Percentiles rank a stretch among this genome's conserved stretches.
Evolutionary conservation across 2,797 vertebrate species (phyloP).

Genomic region (Pelochelys cantorii): DNA sequence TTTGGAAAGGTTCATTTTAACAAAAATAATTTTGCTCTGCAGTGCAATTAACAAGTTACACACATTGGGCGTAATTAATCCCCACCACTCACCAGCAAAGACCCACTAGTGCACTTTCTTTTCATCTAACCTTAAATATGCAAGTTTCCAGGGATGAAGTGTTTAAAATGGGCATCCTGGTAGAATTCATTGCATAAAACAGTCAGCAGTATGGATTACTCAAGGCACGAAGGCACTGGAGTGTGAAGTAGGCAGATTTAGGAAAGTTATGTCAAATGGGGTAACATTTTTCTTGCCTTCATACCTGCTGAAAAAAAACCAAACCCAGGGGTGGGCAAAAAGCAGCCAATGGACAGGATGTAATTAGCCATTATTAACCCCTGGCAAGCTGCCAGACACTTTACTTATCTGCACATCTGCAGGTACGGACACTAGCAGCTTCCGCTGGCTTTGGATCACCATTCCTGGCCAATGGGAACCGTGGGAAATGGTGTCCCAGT

Average conservation of each 20-base stretch:
- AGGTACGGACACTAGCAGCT: no score
- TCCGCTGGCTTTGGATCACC: no score
- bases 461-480: no score
- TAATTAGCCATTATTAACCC: no score
- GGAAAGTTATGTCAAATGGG: conserved; percentile 26
- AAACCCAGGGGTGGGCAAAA: no score
- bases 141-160: conserved; percentile 58
- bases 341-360: no score
- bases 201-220: conserved; percentile 54
- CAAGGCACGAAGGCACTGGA: conserved; percentile 2
- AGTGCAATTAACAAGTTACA: conserved; percentile 77
- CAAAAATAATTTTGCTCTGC: conserved; percentile 69
- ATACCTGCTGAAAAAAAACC: neutral
- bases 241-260: conserved; percentile 44
- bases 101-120: conserved; percentile 72
- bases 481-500: no score
- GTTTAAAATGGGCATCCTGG: conserved; percentile 65
- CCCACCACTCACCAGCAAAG: conserved; percentile 65
- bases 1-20: conserved; percentile 77
- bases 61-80: conserved; percentile 79
- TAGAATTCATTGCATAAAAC: conserved; percentile 65
- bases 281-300: conserved; percentile 1
- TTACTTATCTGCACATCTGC: no score
- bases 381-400: no score
- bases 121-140: conserved; percentile 71